Base-by-base conservation (phyloP, 1,140 invertebrate genomes). In the Lordiphosa clarofinis region DNA sequence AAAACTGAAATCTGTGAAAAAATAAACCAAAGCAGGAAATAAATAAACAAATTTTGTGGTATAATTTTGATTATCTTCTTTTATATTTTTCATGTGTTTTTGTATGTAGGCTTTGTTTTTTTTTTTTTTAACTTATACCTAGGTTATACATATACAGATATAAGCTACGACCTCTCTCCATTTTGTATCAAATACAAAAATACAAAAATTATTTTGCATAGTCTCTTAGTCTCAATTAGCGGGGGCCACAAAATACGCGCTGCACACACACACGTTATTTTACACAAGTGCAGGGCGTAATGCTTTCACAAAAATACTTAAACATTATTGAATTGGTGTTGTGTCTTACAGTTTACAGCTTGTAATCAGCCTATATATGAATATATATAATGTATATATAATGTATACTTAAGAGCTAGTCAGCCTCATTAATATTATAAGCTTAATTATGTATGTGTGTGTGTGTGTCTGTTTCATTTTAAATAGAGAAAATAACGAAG, bases 21-120 rank as follows among this genome's bases (percentile, higher is more conserved):
- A 28, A 28, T 7, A 28, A 28, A 28, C 24, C 24, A 28, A 28
- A 28, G 24, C 24, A 28, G 7, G 24, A 28, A 28, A 28, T 28
- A 28, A 28, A 28, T 7, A 28, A 28, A 28, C 24, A 28, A 28
- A 28, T 59, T 43, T 37, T 56, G 62, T 58, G 67, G 57, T 72
- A 72, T 76, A 84, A 84, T 84, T 84, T 84, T 84, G 78, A 84
- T 84, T 84, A 84, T 84, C 78, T 86, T 86, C 69, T 84, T 68
- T 82, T 84, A 84, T 84, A 84, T 84, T 84, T 84, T 78, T 67
- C 79, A 84, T 84, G 78, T 66, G 37, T 42, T 62, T 76, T 82
- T 66, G 49, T 67, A 73, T 84, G 62, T 74, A 76, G 54, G 66
- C 78, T 64, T 71, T 75, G 37, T 56, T 56, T 63, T 68, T 64